Evolutionary conservation across 2,888 invertebrate genomes (phyloP).

Genomic region (Microdon myrmicae): DNA sequence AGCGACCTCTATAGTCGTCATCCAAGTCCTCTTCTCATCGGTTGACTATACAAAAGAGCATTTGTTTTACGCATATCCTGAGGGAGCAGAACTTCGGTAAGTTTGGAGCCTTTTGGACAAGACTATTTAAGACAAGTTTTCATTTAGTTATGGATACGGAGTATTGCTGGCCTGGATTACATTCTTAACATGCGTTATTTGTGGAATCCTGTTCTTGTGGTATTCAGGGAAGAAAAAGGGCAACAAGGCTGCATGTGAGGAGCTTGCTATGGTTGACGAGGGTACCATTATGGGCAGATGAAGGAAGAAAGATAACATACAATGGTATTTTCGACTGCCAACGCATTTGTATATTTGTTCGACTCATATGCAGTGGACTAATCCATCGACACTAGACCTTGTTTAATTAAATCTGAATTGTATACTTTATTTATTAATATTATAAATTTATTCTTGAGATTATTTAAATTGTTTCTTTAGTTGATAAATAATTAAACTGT

Average conservation of each 20-base stretch:
- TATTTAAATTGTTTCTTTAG: constrained; percentile 7
- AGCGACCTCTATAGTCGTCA: constrained; percentile 81
- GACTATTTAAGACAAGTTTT: constrained; percentile 4
- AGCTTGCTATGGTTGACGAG: constrained; percentile 85
- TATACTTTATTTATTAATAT: constrained; percentile 11
- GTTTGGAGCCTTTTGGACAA: constrained; percentile 57
- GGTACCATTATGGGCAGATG: constrained; percentile 81
- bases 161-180: constrained; percentile 82
- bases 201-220: constrained; percentile 80
- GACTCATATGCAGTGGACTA: too few species aligned
- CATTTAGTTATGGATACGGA: constrained; percentile 75
- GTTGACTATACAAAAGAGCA: constrained; percentile 77
- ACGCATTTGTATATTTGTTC: constrained; percentile 48
- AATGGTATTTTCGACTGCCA: constrained; percentile 21
- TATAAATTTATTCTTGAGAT: constrained; percentile 15
- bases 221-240: constrained; percentile 88
- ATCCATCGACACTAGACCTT: too few species aligned
- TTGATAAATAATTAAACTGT: too few species aligned
- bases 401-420: too few species aligned
- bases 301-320: too few species aligned
- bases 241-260: constrained; percentile 82
- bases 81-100: constrained; percentile 73
- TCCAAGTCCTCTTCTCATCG: constrained; percentile 81
- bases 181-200: constrained; percentile 75
- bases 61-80: constrained; percentile 75